Evolutionary conservation across 2,888 invertebrate genomes (phyloP).

Genomic region (Helleia helle): DNA sequence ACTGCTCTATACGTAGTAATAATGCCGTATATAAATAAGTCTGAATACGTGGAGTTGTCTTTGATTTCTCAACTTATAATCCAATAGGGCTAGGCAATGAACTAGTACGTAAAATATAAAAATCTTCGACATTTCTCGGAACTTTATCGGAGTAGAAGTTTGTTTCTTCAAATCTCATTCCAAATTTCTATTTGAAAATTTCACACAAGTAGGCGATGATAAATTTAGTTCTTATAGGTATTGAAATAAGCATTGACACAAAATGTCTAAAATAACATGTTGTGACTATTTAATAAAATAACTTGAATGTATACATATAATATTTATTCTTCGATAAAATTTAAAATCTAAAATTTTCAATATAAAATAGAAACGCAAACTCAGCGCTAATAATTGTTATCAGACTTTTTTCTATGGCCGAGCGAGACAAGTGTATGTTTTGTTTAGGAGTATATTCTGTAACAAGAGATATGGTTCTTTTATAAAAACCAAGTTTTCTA

Average conservation of each 20-base stretch:
- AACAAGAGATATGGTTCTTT: too few species aligned
- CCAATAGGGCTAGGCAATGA: too few species aligned
- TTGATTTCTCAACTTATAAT: too few species aligned
- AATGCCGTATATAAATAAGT: too few species aligned
- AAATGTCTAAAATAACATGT: neutral
- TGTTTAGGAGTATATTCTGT: neutral
- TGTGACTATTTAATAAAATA: neutral
- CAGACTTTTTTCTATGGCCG: neutral
- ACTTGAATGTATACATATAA: neutral
- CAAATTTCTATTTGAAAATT: too few species aligned
- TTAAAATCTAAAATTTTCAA: neutral
- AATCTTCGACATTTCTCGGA: too few species aligned
- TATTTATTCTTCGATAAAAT: neutral
- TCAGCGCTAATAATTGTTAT: neutral
- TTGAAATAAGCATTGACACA: neutral
- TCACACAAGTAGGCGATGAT: neutral
- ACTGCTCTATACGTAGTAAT: too few species aligned
- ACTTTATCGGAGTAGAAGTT: neutral
- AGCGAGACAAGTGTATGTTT: neutral
- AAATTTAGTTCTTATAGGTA: neutral
- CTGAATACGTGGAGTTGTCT: too few species aligned
- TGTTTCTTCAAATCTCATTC: neutral
- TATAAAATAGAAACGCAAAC: neutral
- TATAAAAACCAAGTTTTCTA: neutral
- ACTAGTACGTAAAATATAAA: too few species aligned